A percentile compares a stretch with the other conserved stretches of the same genome.
These are phyloP conservation scores for Hiodon alosoides DNA, from an alignment of 2,113 vertebrate species.

Conservation along the genomic window DNA sequence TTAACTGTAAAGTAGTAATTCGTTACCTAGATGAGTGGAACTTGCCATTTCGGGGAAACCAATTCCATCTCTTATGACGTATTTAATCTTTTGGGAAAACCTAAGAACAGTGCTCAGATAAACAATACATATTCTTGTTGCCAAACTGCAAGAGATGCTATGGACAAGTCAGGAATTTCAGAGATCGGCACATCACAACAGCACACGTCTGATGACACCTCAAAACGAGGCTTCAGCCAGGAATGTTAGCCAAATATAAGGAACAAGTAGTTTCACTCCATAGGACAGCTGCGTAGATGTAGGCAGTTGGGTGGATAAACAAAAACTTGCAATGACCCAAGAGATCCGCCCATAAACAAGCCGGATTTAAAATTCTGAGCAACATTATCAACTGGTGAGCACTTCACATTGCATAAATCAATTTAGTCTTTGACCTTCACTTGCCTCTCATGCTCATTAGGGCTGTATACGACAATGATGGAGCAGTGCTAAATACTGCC, in stretches of 20 bases:
- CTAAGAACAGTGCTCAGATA: constrained; percentile 32
- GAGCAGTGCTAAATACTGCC: constrained; percentile 38
- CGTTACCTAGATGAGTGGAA: constrained; percentile 54
- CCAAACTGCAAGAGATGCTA: neutral
- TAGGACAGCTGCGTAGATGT: neutral
- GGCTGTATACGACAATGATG: constrained; percentile 53
- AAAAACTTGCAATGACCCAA: neutral
- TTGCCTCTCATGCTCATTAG: constrained; percentile 55
- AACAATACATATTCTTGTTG: constrained; percentile 27
- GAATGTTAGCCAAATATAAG: neutral
- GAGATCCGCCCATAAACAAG: neutral
- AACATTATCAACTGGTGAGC: constrained; percentile 35
- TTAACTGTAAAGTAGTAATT: constrained; percentile 50
- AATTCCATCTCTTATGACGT: constrained; percentile 51
- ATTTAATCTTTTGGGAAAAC: constrained; percentile 44
- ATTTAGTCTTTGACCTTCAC: constrained; percentile 57
- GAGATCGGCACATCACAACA: too few species aligned
- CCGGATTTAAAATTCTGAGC: constrained; percentile 30
- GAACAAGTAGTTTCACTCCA: too few species aligned
- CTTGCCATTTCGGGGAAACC: constrained; percentile 44
- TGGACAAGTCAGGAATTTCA: too few species aligned
- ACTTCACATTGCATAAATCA: constrained; percentile 67
- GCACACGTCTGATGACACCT: too few species aligned
- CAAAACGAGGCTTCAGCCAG: too few species aligned
- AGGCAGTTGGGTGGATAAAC: neutral